Evolutionary conservation across 2,888 invertebrate genomes (phyloP).

Genomic region (Thumatha senex): DNA sequence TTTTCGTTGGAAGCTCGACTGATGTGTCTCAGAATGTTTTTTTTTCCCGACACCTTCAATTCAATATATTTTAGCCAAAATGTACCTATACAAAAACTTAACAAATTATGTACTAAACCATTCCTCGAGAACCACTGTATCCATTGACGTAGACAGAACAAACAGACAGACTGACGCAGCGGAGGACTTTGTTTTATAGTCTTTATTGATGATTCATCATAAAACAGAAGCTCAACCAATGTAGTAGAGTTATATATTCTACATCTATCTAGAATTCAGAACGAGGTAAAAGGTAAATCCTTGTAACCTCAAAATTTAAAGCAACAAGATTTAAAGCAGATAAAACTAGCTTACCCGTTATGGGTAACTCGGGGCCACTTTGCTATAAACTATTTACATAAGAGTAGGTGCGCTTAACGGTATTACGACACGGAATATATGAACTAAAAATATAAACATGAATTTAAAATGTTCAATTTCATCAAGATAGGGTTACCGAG

Average conservation of each 20-base stretch:
- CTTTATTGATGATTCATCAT: too few species aligned
- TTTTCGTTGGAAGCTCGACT: too few species aligned
- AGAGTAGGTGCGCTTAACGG: constrained; percentile 1
- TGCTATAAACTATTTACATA: constrained; percentile 25
- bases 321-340: constrained; percentile 19
- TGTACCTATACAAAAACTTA: too few species aligned
- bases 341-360: constrained; percentile 14
- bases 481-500: too few species aligned
- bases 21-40: too few species aligned
- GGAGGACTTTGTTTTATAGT: too few species aligned
- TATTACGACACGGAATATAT: constrained; percentile 14
- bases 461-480: constrained; percentile 8
- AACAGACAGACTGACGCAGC: too few species aligned
- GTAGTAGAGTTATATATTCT: not conserved
- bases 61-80: too few species aligned
- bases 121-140: too few species aligned
- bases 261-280: constrained; percentile 5
- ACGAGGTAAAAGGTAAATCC: not conserved
- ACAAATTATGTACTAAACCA: too few species aligned
- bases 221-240: not conserved
- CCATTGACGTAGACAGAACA: too few species aligned
- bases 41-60: too few species aligned
- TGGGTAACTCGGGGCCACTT: constrained; percentile 7
- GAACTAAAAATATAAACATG: constrained; percentile 17
- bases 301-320: constrained; percentile 14